These are phyloP conservation scores for Uloborus diversus DNA, from an alignment of 1,140 invertebrate species.

Conservation along the genomic window DNA sequence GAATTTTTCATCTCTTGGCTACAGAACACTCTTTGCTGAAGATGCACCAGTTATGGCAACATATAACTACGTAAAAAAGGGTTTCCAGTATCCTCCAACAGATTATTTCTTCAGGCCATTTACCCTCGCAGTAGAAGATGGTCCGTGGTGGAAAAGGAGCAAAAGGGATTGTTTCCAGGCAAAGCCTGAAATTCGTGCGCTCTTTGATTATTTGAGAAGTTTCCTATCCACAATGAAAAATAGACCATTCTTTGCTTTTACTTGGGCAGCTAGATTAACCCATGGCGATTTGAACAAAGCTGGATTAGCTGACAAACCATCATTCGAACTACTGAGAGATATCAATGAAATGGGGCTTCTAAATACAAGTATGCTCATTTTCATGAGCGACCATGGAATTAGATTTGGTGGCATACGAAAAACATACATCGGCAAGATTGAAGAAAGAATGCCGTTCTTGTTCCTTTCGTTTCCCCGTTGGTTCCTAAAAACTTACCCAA, in stretches of 20 bases:
- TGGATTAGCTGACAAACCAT: conserved; percentile 61
- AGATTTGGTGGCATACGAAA: conserved; percentile 82
- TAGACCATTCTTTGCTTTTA: conserved; percentile 63
- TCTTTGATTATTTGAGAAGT: conserved; percentile 37
- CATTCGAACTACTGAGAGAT: conserved; percentile 61
- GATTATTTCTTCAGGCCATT: conserved; percentile 84
- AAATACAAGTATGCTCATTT: conserved; percentile 74
- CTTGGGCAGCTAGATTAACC: conserved; percentile 62
- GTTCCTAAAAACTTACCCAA: conserved; percentile 70
- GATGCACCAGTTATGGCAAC: conserved; percentile 78
- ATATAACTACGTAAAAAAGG: conserved; percentile 82
- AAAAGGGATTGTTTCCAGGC: conserved; percentile 59
- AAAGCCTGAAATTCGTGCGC: conserved; percentile 6
- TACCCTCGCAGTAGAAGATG: conserved; percentile 59
- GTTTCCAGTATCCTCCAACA: conserved; percentile 79
- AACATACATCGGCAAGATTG: conserved; percentile 84
- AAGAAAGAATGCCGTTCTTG: conserved; percentile 88
- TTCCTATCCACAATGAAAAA: conserved; percentile 58
- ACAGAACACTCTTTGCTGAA: conserved; percentile 78
- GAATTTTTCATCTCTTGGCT: conserved; percentile 61
- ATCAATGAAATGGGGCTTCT: conserved; percentile 61
- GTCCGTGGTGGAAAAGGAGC: conserved; percentile 4
- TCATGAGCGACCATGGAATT: conserved; percentile 93
- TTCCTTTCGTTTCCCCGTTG: conserved; percentile 79
- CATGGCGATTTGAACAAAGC: conserved; percentile 64